These are phyloP conservation scores for Drosophila affinis DNA, from an alignment of 2,888 invertebrate genomes.

Conservation along the genomic window DNA sequence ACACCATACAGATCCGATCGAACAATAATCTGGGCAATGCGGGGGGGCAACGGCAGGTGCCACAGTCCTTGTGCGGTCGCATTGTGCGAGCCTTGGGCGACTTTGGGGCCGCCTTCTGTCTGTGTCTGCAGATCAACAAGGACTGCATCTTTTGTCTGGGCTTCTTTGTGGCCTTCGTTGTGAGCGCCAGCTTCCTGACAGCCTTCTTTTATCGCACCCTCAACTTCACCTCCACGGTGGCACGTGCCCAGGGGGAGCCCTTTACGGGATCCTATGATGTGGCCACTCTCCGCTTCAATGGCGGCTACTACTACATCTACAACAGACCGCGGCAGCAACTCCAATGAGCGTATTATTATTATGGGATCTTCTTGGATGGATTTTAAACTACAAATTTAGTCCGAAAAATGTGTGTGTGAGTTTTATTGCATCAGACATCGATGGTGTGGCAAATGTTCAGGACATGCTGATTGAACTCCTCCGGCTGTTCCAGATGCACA, in stretches of 20 bases:
- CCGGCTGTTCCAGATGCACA: neutral
- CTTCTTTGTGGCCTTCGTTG: slow-evolving; percentile 81
- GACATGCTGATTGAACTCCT: neutral
- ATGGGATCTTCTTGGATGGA: neutral
- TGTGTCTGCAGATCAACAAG: slow-evolving; percentile 81
- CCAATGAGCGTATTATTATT: neutral
- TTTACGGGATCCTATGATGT: slow-evolving; percentile 10
- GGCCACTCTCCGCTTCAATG: slow-evolving; percentile 48
- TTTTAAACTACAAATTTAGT: neutral
- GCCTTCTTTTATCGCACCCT: slow-evolving; percentile 82
- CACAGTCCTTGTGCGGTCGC: slow-evolving; percentile 46
- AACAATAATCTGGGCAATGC: slow-evolving; percentile 47
- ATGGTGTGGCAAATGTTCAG: neutral
- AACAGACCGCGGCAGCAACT: slow-evolving; percentile 44
- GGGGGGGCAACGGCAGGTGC: slow-evolving; percentile 15
- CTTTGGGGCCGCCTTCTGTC: slow-evolving; percentile 69
- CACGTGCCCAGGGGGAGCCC: slow-evolving; percentile 18
- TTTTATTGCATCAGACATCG: neutral
- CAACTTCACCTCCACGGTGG: slow-evolving; percentile 50
- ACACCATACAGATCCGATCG: slow-evolving; percentile 72
- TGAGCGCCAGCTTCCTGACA: slow-evolving; percentile 81
- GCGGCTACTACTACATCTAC: slow-evolving; percentile 61
- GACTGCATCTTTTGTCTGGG: slow-evolving; percentile 82
- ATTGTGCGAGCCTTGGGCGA: slow-evolving; percentile 59
- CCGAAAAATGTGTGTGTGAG: neutral